These are phyloP conservation scores for Drosophila subobscura DNA, from an alignment of 1,140 invertebrate species.

Conservation along the genomic window DNA sequence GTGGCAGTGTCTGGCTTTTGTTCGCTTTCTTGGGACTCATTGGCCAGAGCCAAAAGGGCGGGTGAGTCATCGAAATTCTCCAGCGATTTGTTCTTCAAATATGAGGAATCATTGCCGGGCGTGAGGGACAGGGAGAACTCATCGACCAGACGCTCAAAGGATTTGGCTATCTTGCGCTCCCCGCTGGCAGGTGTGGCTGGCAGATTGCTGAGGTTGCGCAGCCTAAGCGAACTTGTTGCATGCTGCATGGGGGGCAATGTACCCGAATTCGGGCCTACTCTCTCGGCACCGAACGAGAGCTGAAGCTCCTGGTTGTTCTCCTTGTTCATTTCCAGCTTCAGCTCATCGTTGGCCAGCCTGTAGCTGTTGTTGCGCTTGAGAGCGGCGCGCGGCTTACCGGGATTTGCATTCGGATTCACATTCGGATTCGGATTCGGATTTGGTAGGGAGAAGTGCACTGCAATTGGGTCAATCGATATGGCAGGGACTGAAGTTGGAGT, in stretches of 20 bases:
- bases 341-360: conserved; percentile 89
- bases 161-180: conserved; percentile 77
- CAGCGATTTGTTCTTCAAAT: conserved; percentile 83
- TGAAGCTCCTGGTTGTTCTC: conserved; percentile 64
- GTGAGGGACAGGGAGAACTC: conserved; percentile 79
- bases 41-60: conserved; percentile 29
- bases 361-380: conserved; percentile 94
- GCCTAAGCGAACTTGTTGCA: conserved; percentile 72
- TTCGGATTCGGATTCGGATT: conserved; percentile 30
- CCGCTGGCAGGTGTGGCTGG: conserved; percentile 25
- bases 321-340: conserved; percentile 79
- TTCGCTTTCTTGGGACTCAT: conserved; percentile 9
- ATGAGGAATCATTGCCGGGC: conserved; percentile 76
- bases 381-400: conserved; percentile 49
- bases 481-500: conserved; percentile 1
- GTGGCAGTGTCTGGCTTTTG: conserved; percentile 36
- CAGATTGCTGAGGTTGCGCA: conserved; percentile 46
- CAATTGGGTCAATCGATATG: conserved; percentile 83
- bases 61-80: conserved; percentile 81
- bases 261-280: conserved; percentile 29
- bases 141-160: conserved; percentile 83
- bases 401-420: conserved; percentile 25
- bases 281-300: conserved; percentile 17
- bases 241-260: conserved; percentile 65
- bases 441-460: conserved; percentile 65